phyloP scores from a whole-genome alignment of 2,113 vertebrate genomes.

The Saguinus imperator region DNA sequence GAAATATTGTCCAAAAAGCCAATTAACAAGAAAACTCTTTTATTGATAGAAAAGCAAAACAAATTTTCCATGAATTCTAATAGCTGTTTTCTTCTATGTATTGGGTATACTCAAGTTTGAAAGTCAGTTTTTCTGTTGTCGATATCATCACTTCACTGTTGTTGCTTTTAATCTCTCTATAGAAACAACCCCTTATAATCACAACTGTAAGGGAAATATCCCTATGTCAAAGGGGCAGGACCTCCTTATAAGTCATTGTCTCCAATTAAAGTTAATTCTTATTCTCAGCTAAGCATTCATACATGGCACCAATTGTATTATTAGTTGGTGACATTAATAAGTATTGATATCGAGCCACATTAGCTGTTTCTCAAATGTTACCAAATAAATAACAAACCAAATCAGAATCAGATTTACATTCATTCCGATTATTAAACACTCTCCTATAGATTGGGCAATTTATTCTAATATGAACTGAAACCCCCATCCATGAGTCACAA shows the following conservation, averaged over 20 bases:
- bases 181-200: slow-evolving; percentile 33
- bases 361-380: slow-evolving; percentile 50
- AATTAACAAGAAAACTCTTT: slow-evolving; percentile 79
- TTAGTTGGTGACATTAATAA: slow-evolving; percentile 55
- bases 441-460: background rate
- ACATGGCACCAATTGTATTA: slow-evolving; percentile 16
- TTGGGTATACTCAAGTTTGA: slow-evolving; percentile 60
- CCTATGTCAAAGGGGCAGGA: slow-evolving; percentile 5
- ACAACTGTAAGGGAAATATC: slow-evolving; percentile 25
- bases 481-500: background rate
- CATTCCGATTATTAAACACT: slow-evolving; percentile 6
- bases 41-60: slow-evolving; percentile 82
- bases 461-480: slow-evolving; percentile 38
- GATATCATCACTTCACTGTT: background rate
- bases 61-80: slow-evolving; percentile 69
- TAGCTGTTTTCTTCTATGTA: slow-evolving; percentile 71
- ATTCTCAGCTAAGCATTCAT: slow-evolving; percentile 45
- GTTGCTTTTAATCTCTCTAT: slow-evolving; percentile 3
- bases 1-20: slow-evolving; percentile 70
- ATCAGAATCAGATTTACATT: slow-evolving; percentile 39
- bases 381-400: slow-evolving; percentile 48
- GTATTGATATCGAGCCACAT: background rate
- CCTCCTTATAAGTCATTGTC: slow-evolving; percentile 11
- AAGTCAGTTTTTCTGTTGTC: slow-evolving; percentile 56
- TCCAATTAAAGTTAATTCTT: slow-evolving; percentile 46